phyloP scores from a whole-genome alignment of 2,888 invertebrate genomes.

The Machimus atricapillus region DNA sequence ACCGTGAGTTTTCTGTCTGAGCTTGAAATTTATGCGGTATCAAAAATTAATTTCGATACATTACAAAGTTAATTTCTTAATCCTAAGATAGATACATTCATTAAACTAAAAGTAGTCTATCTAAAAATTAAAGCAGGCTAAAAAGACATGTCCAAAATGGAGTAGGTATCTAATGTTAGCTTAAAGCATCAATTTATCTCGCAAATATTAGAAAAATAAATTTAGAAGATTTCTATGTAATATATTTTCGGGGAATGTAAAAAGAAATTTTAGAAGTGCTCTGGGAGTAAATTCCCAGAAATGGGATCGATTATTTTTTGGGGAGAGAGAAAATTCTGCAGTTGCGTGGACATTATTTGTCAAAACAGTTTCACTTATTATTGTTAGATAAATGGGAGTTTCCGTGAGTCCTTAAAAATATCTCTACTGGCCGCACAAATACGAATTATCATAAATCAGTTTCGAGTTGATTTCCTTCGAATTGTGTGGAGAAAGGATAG shows the following conservation, averaged over 20 bases:
- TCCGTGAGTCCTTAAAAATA: background rate
- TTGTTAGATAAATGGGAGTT: background rate
- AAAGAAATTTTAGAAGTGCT: background rate
- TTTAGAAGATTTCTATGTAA: background rate
- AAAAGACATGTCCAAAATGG: no score
- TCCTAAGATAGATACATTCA: no score
- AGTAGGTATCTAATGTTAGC: no score
- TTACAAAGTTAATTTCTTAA: no score
- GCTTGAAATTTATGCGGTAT: no score
- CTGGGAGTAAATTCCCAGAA: background rate
- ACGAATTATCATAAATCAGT: background rate
- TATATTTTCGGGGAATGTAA: background rate
- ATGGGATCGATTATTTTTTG: background rate
- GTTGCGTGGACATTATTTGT: background rate
- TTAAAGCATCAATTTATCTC: no score
- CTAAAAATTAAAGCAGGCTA: no score
- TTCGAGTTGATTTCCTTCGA: background rate
- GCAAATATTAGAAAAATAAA: background rate
- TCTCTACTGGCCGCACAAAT: background rate
- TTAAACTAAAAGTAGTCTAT: no score
- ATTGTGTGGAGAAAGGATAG: background rate
- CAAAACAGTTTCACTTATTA: background rate
- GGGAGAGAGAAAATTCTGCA: background rate
- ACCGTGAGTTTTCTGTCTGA: no score
- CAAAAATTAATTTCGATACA: no score